A percentile compares a stretch with the other conserved stretches of the same genome.
Conservation (phyloP, 1,140 invertebrate genomes). For the Hycleus cichorii region DNA sequence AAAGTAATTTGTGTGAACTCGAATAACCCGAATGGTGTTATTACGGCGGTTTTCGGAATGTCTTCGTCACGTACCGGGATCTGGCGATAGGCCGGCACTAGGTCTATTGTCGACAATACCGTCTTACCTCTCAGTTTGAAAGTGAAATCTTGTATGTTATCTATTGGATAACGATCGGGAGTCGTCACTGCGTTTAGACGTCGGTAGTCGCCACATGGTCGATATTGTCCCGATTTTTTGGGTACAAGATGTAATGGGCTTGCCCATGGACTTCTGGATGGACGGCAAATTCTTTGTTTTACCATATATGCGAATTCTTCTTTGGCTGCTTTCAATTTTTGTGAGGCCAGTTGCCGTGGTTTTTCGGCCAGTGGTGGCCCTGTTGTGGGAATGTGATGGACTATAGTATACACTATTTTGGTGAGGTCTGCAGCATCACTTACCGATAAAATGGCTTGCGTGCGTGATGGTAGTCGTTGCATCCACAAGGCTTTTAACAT, state of each 20-base stretch:
- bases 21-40: slow-evolving; percentile 38
- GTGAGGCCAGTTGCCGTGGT: slow-evolving; percentile 34
- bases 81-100: slow-evolving; percentile 45
- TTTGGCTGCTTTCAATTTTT: slow-evolving; percentile 27
- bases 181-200: slow-evolving; percentile 40
- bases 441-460: no score
- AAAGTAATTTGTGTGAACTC: slow-evolving; percentile 40
- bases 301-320: slow-evolving; percentile 31
- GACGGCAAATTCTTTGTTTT: slow-evolving; percentile 25
- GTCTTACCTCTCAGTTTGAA: slow-evolving; percentile 32
- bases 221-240: slow-evolving; percentile 37
- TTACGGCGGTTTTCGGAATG: slow-evolving; percentile 38
- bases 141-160: slow-evolving; percentile 33
- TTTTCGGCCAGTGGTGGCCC: slow-evolving; percentile 26
- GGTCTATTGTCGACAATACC: slow-evolving; percentile 45
- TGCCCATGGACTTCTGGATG: slow-evolving; percentile 38
- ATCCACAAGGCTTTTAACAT: no score
- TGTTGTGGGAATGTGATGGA: no score
- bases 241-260: slow-evolving; percentile 39
- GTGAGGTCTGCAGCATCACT: no score
- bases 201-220: slow-evolving; percentile 43
- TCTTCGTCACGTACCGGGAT: slow-evolving; percentile 34
- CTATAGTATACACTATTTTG: no score
- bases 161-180: slow-evolving; percentile 38
- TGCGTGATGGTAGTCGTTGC: no score